These are phyloP conservation scores for Acheta domesticus DNA, from an alignment of 2,888 invertebrate species.

Conservation along the genomic window DNA sequence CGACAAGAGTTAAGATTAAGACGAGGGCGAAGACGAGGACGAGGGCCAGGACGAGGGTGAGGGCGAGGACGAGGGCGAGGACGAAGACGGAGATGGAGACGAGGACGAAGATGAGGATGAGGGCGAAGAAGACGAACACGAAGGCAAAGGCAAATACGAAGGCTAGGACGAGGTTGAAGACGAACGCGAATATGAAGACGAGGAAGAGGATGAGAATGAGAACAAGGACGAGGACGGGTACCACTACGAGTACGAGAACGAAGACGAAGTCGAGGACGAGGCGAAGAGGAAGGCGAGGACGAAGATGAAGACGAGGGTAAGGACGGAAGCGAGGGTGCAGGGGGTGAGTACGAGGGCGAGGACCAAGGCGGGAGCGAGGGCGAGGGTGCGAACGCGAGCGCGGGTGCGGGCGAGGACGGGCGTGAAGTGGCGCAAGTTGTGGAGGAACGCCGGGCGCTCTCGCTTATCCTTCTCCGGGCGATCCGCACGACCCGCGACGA, in stretches of 20 bases:
- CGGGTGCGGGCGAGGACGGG: not conserved
- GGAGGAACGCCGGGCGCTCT: too few species aligned
- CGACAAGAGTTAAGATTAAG: too few species aligned
- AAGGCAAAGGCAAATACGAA: not conserved
- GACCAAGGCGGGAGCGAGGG: rapidly evolving
- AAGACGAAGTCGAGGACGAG: not conserved
- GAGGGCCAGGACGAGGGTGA: too few species aligned
- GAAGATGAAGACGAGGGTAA: not conserved
- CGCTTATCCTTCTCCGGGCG: too few species aligned
- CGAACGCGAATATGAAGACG: too few species aligned
- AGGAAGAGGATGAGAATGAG: not conserved
- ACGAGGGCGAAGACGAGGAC: too few species aligned
- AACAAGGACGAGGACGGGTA: not conserved
- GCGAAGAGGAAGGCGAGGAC: not conserved
- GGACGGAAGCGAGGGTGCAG: not conserved
- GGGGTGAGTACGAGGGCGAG: not conserved
- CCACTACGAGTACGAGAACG: not conserved
- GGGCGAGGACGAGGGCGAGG: too few species aligned
- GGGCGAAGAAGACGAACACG: not conserved
- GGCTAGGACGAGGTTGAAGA: not conserved
- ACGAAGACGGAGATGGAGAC: not conserved
- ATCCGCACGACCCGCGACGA: too few species aligned
- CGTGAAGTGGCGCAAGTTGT: not conserved
- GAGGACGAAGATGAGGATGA: not conserved
- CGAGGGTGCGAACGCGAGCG: not conserved